Percentiles rank a stretch among this genome's conserved stretches.
Conservation (phyloP, 2,888 invertebrate genomes). For the Lycaena phlaeas region DNA sequence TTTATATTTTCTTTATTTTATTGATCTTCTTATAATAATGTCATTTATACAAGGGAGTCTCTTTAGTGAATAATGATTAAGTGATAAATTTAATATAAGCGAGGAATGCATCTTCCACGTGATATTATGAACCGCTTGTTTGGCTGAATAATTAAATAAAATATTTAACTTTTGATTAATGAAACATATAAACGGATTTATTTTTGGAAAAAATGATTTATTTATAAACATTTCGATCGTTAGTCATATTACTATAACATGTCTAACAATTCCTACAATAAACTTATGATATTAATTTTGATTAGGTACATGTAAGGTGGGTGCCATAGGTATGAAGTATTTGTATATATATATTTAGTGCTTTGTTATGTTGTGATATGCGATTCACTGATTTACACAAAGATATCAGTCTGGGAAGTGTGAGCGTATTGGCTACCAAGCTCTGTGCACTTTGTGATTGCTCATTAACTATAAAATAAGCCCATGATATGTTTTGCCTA, state of each 20-base stretch:
- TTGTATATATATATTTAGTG: constrained; percentile 43
- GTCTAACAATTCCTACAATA: constrained; percentile 4
- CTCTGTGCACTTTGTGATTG: constrained; percentile 62
- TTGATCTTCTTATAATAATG: constrained; percentile 2
- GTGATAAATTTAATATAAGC: constrained; percentile 1
- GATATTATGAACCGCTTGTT: neutral
- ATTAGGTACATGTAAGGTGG: constrained; percentile 45
- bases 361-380: constrained; percentile 54
- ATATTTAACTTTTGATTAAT: neutral
- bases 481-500: constrained; percentile 42
- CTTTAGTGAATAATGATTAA: neutral
- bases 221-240: neutral
- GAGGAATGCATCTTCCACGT: neutral
- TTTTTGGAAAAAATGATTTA: neutral
- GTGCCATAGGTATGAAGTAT: constrained; percentile 47
- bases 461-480: constrained; percentile 53
- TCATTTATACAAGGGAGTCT: neutral
- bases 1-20: neutral
- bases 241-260: neutral
- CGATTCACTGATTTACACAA: constrained; percentile 49
- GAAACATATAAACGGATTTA: neutral
- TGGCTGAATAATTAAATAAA: neutral
- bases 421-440: constrained; percentile 68
- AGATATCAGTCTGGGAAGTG: constrained; percentile 63
- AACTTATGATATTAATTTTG: constrained; percentile 9